phyloP scores from a whole-genome alignment of 2,113 vertebrate genomes.

The Perca schrenkii region DNA sequence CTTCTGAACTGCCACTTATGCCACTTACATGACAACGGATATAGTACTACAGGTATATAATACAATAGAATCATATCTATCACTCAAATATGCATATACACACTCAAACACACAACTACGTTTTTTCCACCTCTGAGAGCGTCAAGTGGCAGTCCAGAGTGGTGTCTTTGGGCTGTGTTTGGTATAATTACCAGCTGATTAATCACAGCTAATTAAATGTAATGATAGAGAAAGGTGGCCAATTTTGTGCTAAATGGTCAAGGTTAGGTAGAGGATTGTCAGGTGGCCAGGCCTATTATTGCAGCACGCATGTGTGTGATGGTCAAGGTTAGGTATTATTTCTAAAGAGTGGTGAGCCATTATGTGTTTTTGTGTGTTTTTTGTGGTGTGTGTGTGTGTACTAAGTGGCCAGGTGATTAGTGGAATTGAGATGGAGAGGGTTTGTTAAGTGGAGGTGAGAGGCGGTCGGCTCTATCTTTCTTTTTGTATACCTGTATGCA shows the following conservation, averaged over 20 bases:
- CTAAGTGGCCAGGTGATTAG: conserved; percentile 78
- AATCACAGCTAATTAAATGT: conserved; percentile 88
- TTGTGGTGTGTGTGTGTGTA: conserved; percentile 13
- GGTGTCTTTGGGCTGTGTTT: conserved; percentile 81
- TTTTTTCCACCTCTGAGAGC: conserved; percentile 45
- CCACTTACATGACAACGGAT: background rate
- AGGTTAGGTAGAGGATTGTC: conserved; percentile 77
- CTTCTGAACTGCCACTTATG: conserved; percentile 19
- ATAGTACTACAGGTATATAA: conserved; percentile 34
- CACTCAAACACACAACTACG: conserved; percentile 52
- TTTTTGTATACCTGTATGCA: conserved; percentile 22
- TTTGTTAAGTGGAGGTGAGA: conserved; percentile 73
- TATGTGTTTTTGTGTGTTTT: conserved; percentile 70
- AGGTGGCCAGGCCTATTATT: conserved; percentile 74
- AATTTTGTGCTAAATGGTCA: conserved; percentile 83
- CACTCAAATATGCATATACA: conserved; percentile 57
- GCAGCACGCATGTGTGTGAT: conserved; percentile 57
- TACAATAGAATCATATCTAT: conserved; percentile 46
- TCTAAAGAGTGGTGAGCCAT: conserved; percentile 76
- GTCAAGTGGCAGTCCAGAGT: conserved; percentile 78
- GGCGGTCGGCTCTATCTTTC: conserved; percentile 30
- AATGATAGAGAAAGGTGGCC: conserved; percentile 84
- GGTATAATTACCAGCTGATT: conserved; percentile 87
- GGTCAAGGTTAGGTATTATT: conserved; percentile 82
- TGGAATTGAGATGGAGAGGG: conserved; percentile 75